Evolutionary conservation across 1,140 invertebrate species (phyloP), one percentile per base, ranked within the genome.

Genomic region (Gryllus bimaculatus): DNA sequence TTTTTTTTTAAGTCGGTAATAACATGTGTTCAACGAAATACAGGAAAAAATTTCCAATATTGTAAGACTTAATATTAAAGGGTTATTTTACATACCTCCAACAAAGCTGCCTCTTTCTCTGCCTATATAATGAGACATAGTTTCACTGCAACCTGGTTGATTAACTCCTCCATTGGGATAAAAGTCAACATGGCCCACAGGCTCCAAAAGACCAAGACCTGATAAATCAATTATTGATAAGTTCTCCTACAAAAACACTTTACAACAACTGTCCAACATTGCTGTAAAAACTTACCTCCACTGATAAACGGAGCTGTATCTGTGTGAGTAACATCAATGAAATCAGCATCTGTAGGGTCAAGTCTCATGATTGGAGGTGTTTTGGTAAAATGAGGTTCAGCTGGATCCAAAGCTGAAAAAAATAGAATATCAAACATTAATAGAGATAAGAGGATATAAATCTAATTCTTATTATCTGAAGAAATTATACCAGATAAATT

Each of bases 301-400:
- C 90, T 90, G 80, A 95, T 91, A 82, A 96, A 90, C 4, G 92
- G 91, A 84, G 89, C 92, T 10, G 92, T 93, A 85, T 98, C 95
- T 7, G 95, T 95, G 84, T 98, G 96, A 80, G 97, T 93, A 3
- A 95, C 90, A 83, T 95, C 95, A 1, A 97, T 95, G 83, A 93
- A 96, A 73, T 90, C 86, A 0, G 95, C 95, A 84, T 98, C 96
- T 13, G 90, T 90, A 15, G 91, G 90, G 85, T 98, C 96, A 18
- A 98, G 86, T 0, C 95, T 90, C 0, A 97, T 95, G 81, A 94
- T 89, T 8, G 92, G 89, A 76, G 92, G 90, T 0, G 94, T 93
- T 81, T 94, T 92, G 81, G 93, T 92, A 86, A 98, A 98, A 84
- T 96, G 92, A 0, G 96, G 96, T 79, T 95, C 95, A 0, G 96